Conservation (phyloP, 1,140 invertebrate genomes). For the Olivierus martensii region DNA sequence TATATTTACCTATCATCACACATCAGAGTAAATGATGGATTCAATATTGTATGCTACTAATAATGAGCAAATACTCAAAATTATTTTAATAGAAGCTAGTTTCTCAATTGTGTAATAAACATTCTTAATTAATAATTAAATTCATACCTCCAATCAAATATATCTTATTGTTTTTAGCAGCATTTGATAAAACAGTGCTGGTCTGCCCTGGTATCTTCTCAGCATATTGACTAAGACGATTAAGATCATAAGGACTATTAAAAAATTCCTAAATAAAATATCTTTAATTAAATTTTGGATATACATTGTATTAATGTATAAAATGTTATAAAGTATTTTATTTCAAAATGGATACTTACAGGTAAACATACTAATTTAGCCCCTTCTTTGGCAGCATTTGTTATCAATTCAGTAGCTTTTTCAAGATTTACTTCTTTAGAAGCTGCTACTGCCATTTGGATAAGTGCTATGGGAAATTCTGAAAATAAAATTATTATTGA, state of each 20-base stretch:
- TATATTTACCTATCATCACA: no score
- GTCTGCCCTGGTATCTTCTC: slow-evolving; percentile 71
- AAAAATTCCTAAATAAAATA: slow-evolving; percentile 56
- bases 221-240: slow-evolving; percentile 71
- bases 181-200: slow-evolving; percentile 47
- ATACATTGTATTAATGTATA: no score
- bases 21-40: no score
- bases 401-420: slow-evolving; percentile 52
- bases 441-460: slow-evolving; percentile 59
- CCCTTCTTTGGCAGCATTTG: slow-evolving; percentile 54
- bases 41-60: no score
- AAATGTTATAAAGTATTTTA: no score
- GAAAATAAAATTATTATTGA: slow-evolving; percentile 15
- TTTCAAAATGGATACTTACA: slow-evolving; percentile 25
- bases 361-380: slow-evolving; percentile 67
- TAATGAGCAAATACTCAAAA: no score
- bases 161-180: slow-evolving; percentile 60
- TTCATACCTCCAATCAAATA: slow-evolving; percentile 58
- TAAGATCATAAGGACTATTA: slow-evolving; percentile 83
- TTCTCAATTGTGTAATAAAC: no score
- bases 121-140: neutral
- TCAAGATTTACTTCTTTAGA: slow-evolving; percentile 61
- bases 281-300: no score
- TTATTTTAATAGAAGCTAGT: no score
- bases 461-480: slow-evolving; percentile 48